Conservation (phyloP, 2,113 vertebrate species). For the Rutilus rutilus region DNA sequence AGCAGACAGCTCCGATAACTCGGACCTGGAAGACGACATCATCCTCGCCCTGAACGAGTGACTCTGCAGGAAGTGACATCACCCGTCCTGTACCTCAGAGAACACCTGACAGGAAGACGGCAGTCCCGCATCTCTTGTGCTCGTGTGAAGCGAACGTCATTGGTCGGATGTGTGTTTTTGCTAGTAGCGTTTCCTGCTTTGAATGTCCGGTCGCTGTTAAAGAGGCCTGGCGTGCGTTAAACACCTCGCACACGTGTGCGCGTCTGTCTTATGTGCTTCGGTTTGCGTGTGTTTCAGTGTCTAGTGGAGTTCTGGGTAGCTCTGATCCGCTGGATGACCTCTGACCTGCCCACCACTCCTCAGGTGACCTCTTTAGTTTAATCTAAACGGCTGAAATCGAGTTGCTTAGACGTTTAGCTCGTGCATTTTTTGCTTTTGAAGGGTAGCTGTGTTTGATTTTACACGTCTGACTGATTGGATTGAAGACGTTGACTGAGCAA, state of each 20-base stretch:
- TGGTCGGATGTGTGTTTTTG: conserved; percentile 30
- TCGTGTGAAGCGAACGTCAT: not conserved
- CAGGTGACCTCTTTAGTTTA: conserved; percentile 1
- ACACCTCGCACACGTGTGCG: not conserved
- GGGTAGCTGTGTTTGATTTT: conserved; percentile 1
- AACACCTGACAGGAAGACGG: not conserved
- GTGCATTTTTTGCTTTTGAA: not conserved
- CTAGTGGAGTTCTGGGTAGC: not conserved
- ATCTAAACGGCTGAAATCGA: not conserved
- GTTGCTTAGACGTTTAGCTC: not conserved
- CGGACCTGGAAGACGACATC: conserved; percentile 97
- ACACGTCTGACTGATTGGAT: not conserved
- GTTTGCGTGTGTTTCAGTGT: not conserved
- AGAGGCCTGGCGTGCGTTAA: not conserved
- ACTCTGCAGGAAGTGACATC: conserved; percentile 40
- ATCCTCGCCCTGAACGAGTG: conserved; percentile 87
- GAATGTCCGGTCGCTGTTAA: conserved; percentile 19
- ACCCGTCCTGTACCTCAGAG: not conserved
- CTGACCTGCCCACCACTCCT: conserved; percentile 8
- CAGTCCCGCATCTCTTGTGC: too few relatives aligned
- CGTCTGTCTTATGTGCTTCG: not conserved
- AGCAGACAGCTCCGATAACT: conserved; percentile 97
- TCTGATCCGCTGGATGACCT: not conserved
- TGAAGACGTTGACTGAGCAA: not conserved
- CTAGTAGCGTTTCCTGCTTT: conserved; percentile 6